Percentiles rank a stretch among this genome's conserved stretches.
phyloP scores from a whole-genome alignment of 2,888 invertebrate species.

The Tetranychus truncatus region DNA sequence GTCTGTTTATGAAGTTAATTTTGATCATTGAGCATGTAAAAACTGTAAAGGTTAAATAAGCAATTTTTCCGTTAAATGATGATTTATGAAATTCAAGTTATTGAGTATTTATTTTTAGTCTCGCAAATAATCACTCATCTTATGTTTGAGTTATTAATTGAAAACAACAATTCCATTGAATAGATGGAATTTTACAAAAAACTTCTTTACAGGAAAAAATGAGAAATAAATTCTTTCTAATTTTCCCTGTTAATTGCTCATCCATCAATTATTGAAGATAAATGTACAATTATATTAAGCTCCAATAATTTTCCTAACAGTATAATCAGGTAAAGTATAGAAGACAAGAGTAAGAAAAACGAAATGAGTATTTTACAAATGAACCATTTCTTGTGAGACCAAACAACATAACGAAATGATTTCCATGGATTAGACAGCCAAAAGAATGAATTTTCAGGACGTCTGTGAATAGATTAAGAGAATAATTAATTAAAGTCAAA shows the following conservation, averaged over 20 bases:
- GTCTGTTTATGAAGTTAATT: too few relatives aligned
- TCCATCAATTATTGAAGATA: neutral
- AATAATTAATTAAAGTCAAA: neutral
- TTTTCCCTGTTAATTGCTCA: neutral
- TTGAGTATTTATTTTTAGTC: too few relatives aligned
- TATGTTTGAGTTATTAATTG: too few relatives aligned
- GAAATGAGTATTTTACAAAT: slow-evolving; percentile 52
- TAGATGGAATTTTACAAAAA: too few relatives aligned
- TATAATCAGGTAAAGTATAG: slow-evolving; percentile 70
- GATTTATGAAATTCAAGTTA: too few relatives aligned
- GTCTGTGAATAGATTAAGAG: slow-evolving; percentile 13
- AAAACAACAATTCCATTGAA: too few relatives aligned
- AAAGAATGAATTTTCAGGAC: slow-evolving; percentile 79
- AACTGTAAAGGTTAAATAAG: too few relatives aligned
- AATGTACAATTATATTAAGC: slow-evolving; percentile 34
- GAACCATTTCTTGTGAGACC: slow-evolving; percentile 84
- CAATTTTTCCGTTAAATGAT: too few relatives aligned
- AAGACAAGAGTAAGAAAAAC: slow-evolving; percentile 51
- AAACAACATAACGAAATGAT: slow-evolving; percentile 71
- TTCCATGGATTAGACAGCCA: slow-evolving; percentile 82
- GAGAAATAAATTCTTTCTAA: too few relatives aligned
- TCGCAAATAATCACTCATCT: too few relatives aligned
- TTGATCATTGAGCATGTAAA: too few relatives aligned
- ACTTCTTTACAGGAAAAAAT: too few relatives aligned
- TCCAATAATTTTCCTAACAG: slow-evolving; percentile 63